Percentiles rank a stretch among this genome's conserved stretches.
Evolutionary conservation across 92 coral and sea anemone genomes (phyloP).

Genomic region (Pocillopora grandis): DNA sequence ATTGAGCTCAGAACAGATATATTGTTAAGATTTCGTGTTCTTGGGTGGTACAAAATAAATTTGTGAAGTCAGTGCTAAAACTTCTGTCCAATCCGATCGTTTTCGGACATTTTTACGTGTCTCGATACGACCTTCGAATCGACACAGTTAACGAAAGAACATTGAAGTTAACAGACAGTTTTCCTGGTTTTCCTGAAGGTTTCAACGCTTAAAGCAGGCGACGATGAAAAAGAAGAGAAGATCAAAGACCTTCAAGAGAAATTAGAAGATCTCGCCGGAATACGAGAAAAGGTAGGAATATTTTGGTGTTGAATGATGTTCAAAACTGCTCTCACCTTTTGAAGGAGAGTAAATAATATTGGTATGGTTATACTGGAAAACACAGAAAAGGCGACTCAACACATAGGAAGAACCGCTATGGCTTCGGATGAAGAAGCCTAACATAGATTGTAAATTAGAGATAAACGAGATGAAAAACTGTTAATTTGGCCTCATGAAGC

Average conservation of each 20-base stretch:
- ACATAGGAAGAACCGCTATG: too few species aligned
- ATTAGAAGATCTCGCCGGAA: slow-evolving; percentile 70
- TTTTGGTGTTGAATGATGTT: background rate
- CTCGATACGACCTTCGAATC: too few species aligned
- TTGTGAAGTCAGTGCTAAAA: too few species aligned
- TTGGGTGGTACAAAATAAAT: too few species aligned
- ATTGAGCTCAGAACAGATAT: background rate
- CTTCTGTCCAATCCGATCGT: too few species aligned
- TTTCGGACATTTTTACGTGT: too few species aligned
- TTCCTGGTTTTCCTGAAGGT: slow-evolving; percentile 23
- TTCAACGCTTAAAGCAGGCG: slow-evolving; percentile 61
- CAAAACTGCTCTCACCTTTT: background rate
- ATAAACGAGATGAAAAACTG: too few species aligned
- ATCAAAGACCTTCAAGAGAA: slow-evolving; percentile 75
- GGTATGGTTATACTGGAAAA: background rate
- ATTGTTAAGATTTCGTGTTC: too few species aligned
- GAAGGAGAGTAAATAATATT: background rate
- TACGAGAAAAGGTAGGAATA: slow-evolving; percentile 71
- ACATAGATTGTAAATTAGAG: too few species aligned
- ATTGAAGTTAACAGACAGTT: background rate
- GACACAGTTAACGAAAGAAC: background rate
- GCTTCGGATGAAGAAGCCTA: too few species aligned
- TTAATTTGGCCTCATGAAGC: too few species aligned
- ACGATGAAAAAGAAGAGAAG: slow-evolving; percentile 64
- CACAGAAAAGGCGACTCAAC: too few species aligned